phyloP scores from a whole-genome alignment of 1,140 invertebrate genomes.

The Mylabris phalerata region DNA sequence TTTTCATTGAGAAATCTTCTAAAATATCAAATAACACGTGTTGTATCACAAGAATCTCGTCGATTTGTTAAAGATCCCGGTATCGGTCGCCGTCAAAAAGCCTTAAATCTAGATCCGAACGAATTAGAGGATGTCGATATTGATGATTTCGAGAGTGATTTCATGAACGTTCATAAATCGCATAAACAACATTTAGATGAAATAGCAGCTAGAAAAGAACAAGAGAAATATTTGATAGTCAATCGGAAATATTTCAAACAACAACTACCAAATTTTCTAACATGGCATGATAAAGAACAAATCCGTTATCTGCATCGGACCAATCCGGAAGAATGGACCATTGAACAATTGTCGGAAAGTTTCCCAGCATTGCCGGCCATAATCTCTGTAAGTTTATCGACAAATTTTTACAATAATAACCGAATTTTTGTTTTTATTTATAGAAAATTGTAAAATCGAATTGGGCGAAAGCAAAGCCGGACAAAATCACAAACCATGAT shows the following conservation, averaged over 20 bases:
- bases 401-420: neutral
- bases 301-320: conserved; percentile 61
- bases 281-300: conserved; percentile 76
- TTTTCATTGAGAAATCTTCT: no score
- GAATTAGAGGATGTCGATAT: conserved; percentile 39
- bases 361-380: conserved; percentile 66
- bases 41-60: no score
- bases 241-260: conserved; percentile 68
- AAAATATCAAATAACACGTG: no score
- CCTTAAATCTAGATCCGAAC: conserved; percentile 17
- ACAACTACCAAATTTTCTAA: conserved; percentile 65
- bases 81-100: conserved; percentile 6
- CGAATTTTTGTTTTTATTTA: conserved; percentile 23
- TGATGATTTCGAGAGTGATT: conserved; percentile 47
- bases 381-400: conserved; percentile 45
- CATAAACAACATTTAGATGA: conserved; percentile 43
- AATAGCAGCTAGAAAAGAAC: conserved; percentile 38
- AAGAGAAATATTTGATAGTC: conserved; percentile 53
- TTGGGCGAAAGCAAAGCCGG: conserved; percentile 51
- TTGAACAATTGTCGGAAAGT: conserved; percentile 64
- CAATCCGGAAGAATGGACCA: conserved; percentile 66
- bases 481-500: conserved; percentile 57
- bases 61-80: conserved; percentile 13
- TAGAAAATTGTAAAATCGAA: conserved; percentile 57
- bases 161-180: conserved; percentile 40